Evolutionary conservation across 2,888 invertebrate genomes (phyloP).

Genomic region (Dynastes tityus): DNA sequence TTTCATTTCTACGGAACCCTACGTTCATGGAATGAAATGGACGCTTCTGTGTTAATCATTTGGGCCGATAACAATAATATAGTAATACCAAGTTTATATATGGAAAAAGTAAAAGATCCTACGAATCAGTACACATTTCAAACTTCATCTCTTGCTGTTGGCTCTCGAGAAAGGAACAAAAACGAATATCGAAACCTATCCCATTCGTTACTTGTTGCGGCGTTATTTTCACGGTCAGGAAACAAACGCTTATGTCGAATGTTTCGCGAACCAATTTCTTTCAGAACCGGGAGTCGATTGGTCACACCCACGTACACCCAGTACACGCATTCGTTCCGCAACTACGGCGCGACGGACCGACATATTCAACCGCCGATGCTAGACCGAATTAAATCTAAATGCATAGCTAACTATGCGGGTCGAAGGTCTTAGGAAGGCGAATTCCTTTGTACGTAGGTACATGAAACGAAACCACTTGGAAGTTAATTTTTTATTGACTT

Average conservation of each 20-base stretch:
- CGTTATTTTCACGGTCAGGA: background rate
- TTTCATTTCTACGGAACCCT: no score
- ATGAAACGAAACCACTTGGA: background rate
- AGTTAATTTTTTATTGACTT: no score
- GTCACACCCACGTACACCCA: slow-evolving; percentile 33
- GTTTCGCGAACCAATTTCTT: slow-evolving; percentile 27
- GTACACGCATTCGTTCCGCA: slow-evolving; percentile 24
- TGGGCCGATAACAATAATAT: no score
- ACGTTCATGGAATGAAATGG: no score
- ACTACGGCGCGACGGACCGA: background rate
- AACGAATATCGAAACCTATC: no score
- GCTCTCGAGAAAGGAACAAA: no score
- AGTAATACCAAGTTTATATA: no score
- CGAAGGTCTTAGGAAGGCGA: background rate
- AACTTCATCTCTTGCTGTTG: no score
- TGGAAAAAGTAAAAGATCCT: no score
- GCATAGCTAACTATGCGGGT: background rate
- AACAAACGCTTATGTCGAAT: slow-evolving; percentile 1
- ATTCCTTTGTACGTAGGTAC: background rate
- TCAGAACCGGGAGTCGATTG: slow-evolving; percentile 37
- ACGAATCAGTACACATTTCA: no score
- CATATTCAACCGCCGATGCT: background rate
- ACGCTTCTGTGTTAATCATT: no score
- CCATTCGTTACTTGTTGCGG: background rate
- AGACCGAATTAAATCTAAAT: background rate